Percentiles rank a stretch among this genome's conserved stretches.
These are phyloP conservation scores for Neopipo cinnamomea DNA, from an alignment of 2,113 vertebrate species.

Conservation along the genomic window DNA sequence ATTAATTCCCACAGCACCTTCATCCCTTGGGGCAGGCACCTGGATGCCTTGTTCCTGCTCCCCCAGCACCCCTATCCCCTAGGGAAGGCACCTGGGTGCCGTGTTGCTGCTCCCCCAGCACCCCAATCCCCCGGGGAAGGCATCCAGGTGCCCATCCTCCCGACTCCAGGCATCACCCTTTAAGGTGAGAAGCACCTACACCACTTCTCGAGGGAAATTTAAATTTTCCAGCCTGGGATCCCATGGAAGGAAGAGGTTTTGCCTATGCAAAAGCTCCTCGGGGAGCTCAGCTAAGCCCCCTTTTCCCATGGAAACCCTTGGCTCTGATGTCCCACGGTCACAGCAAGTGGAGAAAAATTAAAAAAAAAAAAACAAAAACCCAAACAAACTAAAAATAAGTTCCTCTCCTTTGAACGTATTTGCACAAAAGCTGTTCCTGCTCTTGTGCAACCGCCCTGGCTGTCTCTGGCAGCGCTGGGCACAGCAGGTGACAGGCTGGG, in stretches of 20 bases:
- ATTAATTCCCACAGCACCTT: not conserved
- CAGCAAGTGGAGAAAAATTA: not conserved
- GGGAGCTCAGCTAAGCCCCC: not conserved
- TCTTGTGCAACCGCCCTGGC: not conserved
- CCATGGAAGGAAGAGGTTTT: not conserved
- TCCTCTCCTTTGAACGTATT: not conserved
- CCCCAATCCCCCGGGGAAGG: not conserved
- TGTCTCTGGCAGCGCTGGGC: accelerated
- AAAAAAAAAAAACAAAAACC: no score
- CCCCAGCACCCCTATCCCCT: not conserved
- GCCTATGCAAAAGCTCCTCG: not conserved
- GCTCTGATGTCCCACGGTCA: not conserved
- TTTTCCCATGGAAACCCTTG: not conserved
- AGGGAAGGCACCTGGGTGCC: not conserved
- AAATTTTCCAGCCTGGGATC: not conserved
- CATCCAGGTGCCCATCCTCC: not conserved
- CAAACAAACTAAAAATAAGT: not conserved
- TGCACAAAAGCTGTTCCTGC: not conserved
- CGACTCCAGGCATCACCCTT: not conserved
- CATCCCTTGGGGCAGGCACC: no score
- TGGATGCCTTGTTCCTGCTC: not conserved
- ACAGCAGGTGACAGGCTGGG: not conserved
- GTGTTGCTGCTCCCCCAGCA: not conserved
- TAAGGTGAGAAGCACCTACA: not conserved
- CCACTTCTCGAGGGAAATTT: not conserved